These are phyloP conservation scores for Xylota segnis DNA, from an alignment of 2,888 invertebrate genomes.

Conservation along the genomic window DNA sequence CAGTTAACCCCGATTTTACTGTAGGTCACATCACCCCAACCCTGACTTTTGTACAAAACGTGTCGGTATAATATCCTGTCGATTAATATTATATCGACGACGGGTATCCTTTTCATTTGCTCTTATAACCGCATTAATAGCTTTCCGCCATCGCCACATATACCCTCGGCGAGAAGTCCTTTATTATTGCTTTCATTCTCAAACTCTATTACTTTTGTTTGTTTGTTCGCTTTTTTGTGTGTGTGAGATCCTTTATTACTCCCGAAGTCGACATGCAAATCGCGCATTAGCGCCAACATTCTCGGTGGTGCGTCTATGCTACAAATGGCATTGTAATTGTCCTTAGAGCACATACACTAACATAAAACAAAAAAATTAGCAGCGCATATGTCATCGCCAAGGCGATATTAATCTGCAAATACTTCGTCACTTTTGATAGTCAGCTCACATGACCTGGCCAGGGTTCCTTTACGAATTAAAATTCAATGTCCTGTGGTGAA, in stretches of 20 bases:
- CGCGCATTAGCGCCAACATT: slow-evolving; percentile 77
- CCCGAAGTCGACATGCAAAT: slow-evolving; percentile 77
- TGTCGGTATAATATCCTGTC: slow-evolving; percentile 76
- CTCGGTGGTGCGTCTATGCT: slow-evolving; percentile 42
- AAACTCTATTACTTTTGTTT: slow-evolving; percentile 58
- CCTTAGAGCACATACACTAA: slow-evolving; percentile 52
- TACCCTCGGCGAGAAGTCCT: slow-evolving; percentile 52
- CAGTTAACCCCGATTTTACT: slow-evolving; percentile 65
- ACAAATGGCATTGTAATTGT: slow-evolving; percentile 76
- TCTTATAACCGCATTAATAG: slow-evolving; percentile 76
- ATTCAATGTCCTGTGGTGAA: slow-evolving; percentile 73
- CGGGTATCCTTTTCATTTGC: slow-evolving; percentile 76
- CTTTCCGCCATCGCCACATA: slow-evolving; percentile 65
- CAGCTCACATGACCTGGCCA: slow-evolving; percentile 50
- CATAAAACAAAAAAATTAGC: slow-evolving; percentile 35
- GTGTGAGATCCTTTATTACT: slow-evolving; percentile 71
- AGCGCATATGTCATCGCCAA: slow-evolving; percentile 75
- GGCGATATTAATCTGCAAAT: slow-evolving; percentile 74
- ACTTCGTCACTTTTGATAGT: slow-evolving; percentile 74
- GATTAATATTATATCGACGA: slow-evolving; percentile 72
- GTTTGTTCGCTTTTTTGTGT: slow-evolving; percentile 46
- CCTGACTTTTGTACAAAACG: slow-evolving; percentile 55
- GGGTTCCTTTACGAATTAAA: slow-evolving; percentile 61
- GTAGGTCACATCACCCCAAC: slow-evolving; percentile 31
- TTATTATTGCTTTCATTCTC: slow-evolving; percentile 50